Conservation (phyloP, 2,797 vertebrate genomes). For the Cyprinodon diabolis region DNA sequence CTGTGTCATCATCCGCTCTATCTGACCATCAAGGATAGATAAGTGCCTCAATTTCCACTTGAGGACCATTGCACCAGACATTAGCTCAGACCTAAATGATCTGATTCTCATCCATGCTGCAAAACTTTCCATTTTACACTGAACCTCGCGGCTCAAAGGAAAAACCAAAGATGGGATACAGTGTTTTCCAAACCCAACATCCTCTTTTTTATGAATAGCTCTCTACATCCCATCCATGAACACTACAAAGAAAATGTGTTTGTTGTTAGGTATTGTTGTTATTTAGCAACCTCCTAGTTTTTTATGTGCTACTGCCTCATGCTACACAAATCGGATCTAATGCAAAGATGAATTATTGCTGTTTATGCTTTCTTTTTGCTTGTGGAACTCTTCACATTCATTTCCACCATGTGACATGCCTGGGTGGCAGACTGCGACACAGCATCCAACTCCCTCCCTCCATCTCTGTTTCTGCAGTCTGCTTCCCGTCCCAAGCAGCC, state of each 20-base stretch:
- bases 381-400: constrained; percentile 12
- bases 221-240: neutral
- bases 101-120: neutral
- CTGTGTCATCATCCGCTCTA: neutral
- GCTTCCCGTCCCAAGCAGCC: constrained; percentile 45
- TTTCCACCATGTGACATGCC: constrained; percentile 43
- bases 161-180: neutral
- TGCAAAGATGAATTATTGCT: constrained; percentile 7
- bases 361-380: constrained; percentile 5
- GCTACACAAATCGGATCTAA: neutral
- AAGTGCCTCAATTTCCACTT: neutral
- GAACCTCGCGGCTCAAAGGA: neutral
- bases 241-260: neutral
- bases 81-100: neutral
- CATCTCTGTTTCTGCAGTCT: constrained; percentile 41
- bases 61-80: neutral
- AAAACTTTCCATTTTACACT: neutral
- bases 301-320: neutral
- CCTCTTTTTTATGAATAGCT: neutral
- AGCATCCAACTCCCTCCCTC: constrained; percentile 41
- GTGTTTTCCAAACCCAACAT: neutral
- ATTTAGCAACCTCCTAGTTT: neutral
- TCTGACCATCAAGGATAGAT: neutral
- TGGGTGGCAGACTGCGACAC: constrained; percentile 72
- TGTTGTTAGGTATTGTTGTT: neutral